Percentiles rank a stretch among this genome's conserved stretches.
These are phyloP conservation scores for Verasper variegatus DNA, from an alignment of 2,113 vertebrate species.

Conservation along the genomic window DNA sequence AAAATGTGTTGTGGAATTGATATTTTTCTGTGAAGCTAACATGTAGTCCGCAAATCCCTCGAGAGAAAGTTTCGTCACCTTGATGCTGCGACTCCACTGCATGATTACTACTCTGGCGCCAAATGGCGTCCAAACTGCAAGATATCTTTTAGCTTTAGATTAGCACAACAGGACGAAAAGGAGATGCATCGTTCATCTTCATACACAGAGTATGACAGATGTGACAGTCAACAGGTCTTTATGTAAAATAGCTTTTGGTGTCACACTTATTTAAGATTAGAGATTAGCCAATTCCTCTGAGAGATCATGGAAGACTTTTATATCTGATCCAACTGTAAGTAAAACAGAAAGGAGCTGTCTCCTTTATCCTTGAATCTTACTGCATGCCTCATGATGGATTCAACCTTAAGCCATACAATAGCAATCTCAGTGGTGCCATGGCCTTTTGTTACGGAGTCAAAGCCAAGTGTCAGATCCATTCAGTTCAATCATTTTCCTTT, in stretches of 20 bases:
- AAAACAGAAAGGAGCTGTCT: slow-evolving; percentile 18
- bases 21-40: no score
- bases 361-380: slow-evolving; percentile 27
- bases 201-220: background rate
- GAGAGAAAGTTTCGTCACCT: no score
- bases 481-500: slow-evolving; percentile 18
- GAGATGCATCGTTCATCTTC: no score
- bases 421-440: slow-evolving; percentile 41
- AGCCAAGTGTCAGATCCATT: slow-evolving; percentile 47
- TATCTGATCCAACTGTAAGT: slow-evolving; percentile 23
- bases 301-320: background rate
- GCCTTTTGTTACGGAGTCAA: slow-evolving; percentile 54
- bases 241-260: background rate
- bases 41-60: background rate
- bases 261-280: background rate
- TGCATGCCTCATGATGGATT: slow-evolving; percentile 26
- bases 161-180: no score
- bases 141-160: no score
- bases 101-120: no score
- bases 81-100: no score
- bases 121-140: no score
- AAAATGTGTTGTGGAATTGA: no score
- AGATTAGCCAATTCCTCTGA: background rate
- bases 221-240: background rate
- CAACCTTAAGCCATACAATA: slow-evolving; percentile 45